Percentiles rank a stretch among this genome's conserved stretches.
Conservation (phyloP, 2,888 invertebrate species). For the Limenitis camilla region DNA sequence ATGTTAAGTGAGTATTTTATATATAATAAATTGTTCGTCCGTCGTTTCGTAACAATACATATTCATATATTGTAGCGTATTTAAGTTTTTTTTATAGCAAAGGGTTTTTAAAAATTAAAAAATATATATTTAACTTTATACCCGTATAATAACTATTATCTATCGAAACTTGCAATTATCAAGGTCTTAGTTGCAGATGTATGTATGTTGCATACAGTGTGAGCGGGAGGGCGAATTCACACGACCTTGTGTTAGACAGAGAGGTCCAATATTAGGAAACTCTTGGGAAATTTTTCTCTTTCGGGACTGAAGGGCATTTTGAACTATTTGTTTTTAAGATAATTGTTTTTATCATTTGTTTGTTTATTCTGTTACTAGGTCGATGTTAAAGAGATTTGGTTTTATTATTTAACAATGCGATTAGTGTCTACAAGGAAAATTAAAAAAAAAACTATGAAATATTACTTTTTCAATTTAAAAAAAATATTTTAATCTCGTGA, state of each 20-base stretch:
- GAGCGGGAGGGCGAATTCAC: slow-evolving; percentile 47
- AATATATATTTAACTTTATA: no score
- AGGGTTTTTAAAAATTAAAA: background rate
- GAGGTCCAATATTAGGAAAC: slow-evolving; percentile 65
- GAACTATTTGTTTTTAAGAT: slow-evolving; percentile 49
- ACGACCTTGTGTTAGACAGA: slow-evolving; percentile 59
- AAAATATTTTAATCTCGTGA: no score
- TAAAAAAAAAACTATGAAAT: background rate
- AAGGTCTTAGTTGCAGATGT: slow-evolving; percentile 72
- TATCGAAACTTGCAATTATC: slow-evolving; percentile 73
- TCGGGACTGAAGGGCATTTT: slow-evolving; percentile 68
- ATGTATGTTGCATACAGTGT: slow-evolving; percentile 57
- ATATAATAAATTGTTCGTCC: slow-evolving; percentile 55
- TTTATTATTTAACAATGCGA: slow-evolving; percentile 7
- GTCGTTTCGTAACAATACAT: slow-evolving; percentile 40
- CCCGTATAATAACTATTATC: slow-evolving; percentile 71
- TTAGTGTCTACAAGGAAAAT: background rate
- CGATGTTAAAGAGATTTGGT: slow-evolving; percentile 20
- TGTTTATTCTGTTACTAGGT: slow-evolving; percentile 54
- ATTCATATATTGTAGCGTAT: background rate
- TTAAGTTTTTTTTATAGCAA: background rate
- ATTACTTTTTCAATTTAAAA: no score
- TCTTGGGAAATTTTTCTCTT: slow-evolving; percentile 73
- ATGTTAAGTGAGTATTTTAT: slow-evolving; percentile 57
- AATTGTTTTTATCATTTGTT: slow-evolving; percentile 36